These are phyloP conservation scores for Papilio machaon DNA, from an alignment of 1,140 invertebrate genomes.

Conservation along the genomic window DNA sequence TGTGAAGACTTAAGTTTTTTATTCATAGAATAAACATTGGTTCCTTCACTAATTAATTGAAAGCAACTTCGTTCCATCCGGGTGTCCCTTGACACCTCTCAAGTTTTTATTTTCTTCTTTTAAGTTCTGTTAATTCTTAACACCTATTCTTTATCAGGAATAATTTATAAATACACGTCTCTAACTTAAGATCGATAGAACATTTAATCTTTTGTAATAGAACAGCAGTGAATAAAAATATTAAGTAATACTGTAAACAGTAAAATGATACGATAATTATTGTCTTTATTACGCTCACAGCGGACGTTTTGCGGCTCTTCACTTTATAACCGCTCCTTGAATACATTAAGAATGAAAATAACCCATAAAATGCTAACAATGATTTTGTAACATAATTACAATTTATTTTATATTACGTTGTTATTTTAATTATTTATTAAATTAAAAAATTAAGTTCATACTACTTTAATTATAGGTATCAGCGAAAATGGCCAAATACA, in stretches of 20 bases:
- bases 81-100: too few relatives aligned
- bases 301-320: conserved; percentile 14
- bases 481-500: too few relatives aligned
- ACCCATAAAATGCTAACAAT: neutral
- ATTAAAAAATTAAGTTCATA: neutral
- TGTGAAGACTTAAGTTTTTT: too few relatives aligned
- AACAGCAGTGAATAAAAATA: conserved; percentile 16
- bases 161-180: neutral
- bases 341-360: neutral
- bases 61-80: too few relatives aligned
- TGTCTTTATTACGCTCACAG: conserved; percentile 20
- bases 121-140: too few relatives aligned
- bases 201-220: neutral
- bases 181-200: neutral
- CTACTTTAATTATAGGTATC: too few relatives aligned
- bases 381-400: neutral
- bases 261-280: conserved; percentile 22
- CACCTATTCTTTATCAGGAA: neutral
- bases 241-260: conserved; percentile 3
- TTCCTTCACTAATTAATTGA: too few relatives aligned
- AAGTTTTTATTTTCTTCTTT: too few relatives aligned
- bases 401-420: too few relatives aligned
- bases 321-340: neutral
- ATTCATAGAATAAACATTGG: too few relatives aligned
- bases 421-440: neutral